A percentile compares a stretch with the other conserved stretches of the same genome.
Conservation (phyloP, 2,113 vertebrate species). For the Misgurnus anguillicaudatus region DNA sequence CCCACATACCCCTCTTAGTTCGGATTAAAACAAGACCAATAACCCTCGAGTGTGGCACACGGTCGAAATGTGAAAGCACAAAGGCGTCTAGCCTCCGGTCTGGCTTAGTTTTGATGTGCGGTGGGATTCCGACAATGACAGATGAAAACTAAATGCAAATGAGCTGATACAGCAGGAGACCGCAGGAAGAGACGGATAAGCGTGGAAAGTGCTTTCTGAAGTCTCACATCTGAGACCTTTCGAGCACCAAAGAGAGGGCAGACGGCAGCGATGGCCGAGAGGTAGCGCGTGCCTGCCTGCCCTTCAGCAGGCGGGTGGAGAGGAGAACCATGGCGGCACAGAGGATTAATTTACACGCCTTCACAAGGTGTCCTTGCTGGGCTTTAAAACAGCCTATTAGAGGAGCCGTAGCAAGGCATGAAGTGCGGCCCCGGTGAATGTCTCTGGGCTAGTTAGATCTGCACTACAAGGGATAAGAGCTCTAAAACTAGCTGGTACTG, state of each 20-base stretch:
- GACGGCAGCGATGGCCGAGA: conserved; percentile 49
- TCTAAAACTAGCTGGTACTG: conserved; percentile 24
- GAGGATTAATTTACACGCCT: conserved; percentile 50
- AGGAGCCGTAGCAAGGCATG: conserved; percentile 38
- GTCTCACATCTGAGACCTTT: conserved; percentile 62
- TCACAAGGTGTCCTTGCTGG: conserved; percentile 66
- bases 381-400: conserved; percentile 57
- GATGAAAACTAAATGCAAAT: conserved; percentile 72
- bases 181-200: conserved; percentile 60
- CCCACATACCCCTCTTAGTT: neutral
- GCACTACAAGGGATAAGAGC: conserved; percentile 37
- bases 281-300: conserved; percentile 18
- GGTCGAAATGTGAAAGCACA: neutral
- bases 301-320: conserved; percentile 36
- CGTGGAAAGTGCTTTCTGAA: conserved; percentile 61
- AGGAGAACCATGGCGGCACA: conserved; percentile 20
- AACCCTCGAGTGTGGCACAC: neutral
- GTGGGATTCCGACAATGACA: conserved; percentile 63
- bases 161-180: conserved; percentile 52
- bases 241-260: conserved; percentile 52
- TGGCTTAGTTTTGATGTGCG: conserved; percentile 55
- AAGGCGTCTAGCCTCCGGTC: conserved; percentile 56
- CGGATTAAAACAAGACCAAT: conserved; percentile 1
- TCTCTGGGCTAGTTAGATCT: conserved; percentile 47
- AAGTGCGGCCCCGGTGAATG: conserved; percentile 29